Evolutionary conservation across 2,113 vertebrate species (phyloP), one percentile per base, ranked within the genome.

Genomic region (Dinomys branickii): DNA sequence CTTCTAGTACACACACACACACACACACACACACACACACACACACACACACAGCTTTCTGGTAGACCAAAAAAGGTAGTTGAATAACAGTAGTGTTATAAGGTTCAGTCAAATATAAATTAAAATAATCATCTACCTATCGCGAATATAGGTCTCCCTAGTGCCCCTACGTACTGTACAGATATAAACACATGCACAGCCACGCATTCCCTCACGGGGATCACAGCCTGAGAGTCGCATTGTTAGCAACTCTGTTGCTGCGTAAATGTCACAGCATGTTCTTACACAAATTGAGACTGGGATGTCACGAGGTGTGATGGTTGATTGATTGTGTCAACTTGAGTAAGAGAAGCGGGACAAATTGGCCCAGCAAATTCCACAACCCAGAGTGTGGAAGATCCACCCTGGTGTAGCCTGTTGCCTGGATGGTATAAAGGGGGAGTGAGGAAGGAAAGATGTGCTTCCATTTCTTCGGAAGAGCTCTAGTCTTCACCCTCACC

Each of bases 381-480:
- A 77, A 5, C 22, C 24, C 3, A 16, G 12, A 6, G 41, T 44
- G 41, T 24, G 41, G 41, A 28, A 75, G 41, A 44, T 24, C 24
- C 22, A 7, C 24, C 41, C 41, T 14, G 2, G 41, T 2, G 24
- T 2, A 5, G 41, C 73, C 14, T 14, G 24, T 14, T 0, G 5
- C 26, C 73, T 38, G 73, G 71, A 44, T 28, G 35, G 67, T n/a
- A 20, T 71, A 71, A 71, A 71, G n/a, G 35, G 67, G 67, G 47
- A 75, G 41, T 14, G 73, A 47, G 11, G 38, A 75, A 75, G 41
- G 73, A 47, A 1, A 11, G 26, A 28, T 14, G 41, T 44, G 73
- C 73, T 47, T 44, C 38, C 24, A 1, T 28, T 14, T 47, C 24
- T 6, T 75, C 5, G 4, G 71, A 41, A 41, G 73, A 26, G 12